These are phyloP conservation scores for Cololabis saira DNA, from an alignment of 2,113 vertebrate species.

Conservation along the genomic window DNA sequence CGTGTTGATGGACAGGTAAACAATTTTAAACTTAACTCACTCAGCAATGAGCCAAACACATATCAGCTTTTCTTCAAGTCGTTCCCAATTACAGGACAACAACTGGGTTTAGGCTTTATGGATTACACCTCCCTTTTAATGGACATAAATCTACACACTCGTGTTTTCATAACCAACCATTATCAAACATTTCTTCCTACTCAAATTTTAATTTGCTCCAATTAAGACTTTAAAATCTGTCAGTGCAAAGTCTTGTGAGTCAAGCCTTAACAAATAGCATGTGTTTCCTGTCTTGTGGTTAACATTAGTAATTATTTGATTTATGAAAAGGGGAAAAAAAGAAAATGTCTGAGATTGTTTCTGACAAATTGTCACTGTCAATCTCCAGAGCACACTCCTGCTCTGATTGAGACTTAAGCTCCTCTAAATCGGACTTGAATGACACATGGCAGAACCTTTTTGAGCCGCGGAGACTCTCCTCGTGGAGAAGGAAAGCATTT, in stretches of 20 bases:
- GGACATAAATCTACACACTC: neutral
- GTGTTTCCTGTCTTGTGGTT: constrained; percentile 48
- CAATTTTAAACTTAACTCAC: constrained; percentile 20
- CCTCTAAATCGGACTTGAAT: constrained; percentile 55
- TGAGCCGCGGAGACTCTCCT: constrained; percentile 49
- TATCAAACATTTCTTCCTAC: constrained; percentile 21
- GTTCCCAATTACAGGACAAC: neutral
- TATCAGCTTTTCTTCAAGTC: constrained; percentile 7
- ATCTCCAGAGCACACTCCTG: constrained; percentile 52
- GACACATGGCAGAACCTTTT: constrained; percentile 59
- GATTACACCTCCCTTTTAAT: neutral
- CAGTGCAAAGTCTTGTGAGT: constrained; percentile 20
- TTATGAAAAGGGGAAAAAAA: constrained; percentile 5
- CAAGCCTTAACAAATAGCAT: constrained; percentile 47
- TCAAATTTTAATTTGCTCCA: constrained; percentile 19
- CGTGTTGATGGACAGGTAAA: constrained; percentile 1
- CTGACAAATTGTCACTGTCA: constrained; percentile 64
- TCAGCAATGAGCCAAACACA: constrained; percentile 6
- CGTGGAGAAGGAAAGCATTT: constrained; percentile 57
- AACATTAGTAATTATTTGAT: constrained; percentile 61
- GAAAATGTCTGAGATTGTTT: constrained; percentile 44
- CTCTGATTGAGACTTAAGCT: constrained; percentile 59
- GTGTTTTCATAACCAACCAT: constrained; percentile 40
- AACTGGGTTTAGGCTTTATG: constrained; percentile 26
- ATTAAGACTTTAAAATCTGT: constrained; percentile 41